Conservation (phyloP, 1,140 invertebrate species). For the Trachelipus rathkii region DNA sequence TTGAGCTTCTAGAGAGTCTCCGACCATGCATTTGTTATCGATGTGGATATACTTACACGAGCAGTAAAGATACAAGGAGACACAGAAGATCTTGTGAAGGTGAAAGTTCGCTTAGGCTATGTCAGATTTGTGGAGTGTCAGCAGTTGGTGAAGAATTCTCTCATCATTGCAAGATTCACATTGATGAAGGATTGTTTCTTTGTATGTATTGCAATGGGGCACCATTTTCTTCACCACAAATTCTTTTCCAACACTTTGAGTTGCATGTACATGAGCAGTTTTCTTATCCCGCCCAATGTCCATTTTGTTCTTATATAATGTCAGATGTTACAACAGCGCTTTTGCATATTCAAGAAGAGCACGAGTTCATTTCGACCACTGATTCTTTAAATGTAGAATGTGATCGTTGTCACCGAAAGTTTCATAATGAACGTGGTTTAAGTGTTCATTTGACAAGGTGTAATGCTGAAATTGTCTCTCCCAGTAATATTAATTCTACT, state of each 20-base stretch:
- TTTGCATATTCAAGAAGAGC: conserved; percentile 38
- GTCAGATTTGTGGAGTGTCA: conserved; percentile 33
- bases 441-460: conserved; percentile 41
- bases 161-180: conserved; percentile 37
- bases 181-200: conserved; percentile 34
- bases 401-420: conserved; percentile 38
- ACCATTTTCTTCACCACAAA: conserved; percentile 29
- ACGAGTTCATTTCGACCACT: conserved; percentile 38
- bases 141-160: conserved; percentile 39
- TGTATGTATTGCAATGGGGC: conserved; percentile 44
- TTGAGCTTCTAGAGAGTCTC: conserved; percentile 29
- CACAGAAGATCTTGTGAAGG: conserved; percentile 39
- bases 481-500: not conserved
- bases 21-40: conserved; percentile 40
- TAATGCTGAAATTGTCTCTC: conserved; percentile 30
- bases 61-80: conserved; percentile 36
- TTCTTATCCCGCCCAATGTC: conserved; percentile 40
- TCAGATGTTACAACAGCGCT: conserved; percentile 41
- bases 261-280: conserved; percentile 45
- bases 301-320: conserved; percentile 40
- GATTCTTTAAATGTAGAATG: conserved; percentile 35
- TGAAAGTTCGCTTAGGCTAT: conserved; percentile 30
- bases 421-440: conserved; percentile 41
- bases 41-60: conserved; percentile 35
- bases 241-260: conserved; percentile 42